These are phyloP conservation scores for Ctenicera cuprea DNA, from an alignment of 2,888 invertebrate genomes.

Conservation along the genomic window DNA sequence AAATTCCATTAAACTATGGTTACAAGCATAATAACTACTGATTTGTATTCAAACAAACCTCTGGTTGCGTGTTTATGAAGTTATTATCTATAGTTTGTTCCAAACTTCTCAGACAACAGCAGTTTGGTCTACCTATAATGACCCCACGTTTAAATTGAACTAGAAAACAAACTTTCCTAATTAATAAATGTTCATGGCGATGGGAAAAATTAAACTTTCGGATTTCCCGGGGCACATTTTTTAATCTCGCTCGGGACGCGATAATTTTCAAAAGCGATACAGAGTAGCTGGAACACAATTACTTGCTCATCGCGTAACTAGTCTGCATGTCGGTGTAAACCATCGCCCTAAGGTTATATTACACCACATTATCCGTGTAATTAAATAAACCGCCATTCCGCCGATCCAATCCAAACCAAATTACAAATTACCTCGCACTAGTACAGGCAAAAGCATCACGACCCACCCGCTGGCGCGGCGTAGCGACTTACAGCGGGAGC, in stretches of 20 bases:
- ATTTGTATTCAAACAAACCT: constrained; percentile 42
- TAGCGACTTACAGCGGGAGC: constrained; percentile 51
- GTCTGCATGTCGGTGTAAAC: constrained; percentile 40
- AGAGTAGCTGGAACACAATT: constrained; percentile 30
- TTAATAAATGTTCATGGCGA: too few relatives aligned
- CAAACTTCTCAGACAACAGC: constrained; percentile 37
- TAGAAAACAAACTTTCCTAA: not conserved
- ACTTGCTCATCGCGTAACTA: constrained; percentile 27
- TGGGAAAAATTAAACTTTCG: too few relatives aligned
- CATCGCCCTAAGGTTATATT: constrained; percentile 53
- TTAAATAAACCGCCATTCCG: constrained; percentile 60
- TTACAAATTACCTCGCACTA: constrained; percentile 59
- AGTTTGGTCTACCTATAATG: constrained; percentile 10
- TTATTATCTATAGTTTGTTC: constrained; percentile 26
- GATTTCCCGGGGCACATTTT: too few relatives aligned
- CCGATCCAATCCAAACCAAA: constrained; percentile 60
- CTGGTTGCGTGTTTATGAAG: constrained; percentile 28
- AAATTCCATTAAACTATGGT: constrained; percentile 46
- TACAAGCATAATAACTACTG: constrained; percentile 43
- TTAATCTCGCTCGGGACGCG: too few relatives aligned
- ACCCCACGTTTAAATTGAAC: not conserved
- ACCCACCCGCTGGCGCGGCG: constrained; percentile 31
- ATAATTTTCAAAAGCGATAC: too few relatives aligned
- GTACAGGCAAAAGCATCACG: constrained; percentile 38
- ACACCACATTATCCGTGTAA: constrained; percentile 59